A percentile compares a stretch with the other conserved stretches of the same genome.
Evolutionary conservation across 2,797 vertebrate species (phyloP).

Genomic region (Etheostoma perlongum): DNA sequence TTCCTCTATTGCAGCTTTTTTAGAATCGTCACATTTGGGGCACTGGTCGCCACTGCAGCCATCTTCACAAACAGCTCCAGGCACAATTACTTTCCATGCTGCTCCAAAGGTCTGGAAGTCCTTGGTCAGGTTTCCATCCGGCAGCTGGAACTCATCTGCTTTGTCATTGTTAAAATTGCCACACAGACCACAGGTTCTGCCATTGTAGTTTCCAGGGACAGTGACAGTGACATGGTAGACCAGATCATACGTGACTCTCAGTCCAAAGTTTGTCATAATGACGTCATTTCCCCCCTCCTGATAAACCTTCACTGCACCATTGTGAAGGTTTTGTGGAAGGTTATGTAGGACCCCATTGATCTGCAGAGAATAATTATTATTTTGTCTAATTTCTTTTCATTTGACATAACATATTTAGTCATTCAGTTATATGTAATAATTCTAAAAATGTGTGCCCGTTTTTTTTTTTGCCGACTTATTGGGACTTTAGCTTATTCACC

Average conservation of each 20-base stretch:
- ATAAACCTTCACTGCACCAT: slow-evolving; percentile 57
- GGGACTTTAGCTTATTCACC: too few relatives aligned
- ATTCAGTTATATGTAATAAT: not conserved
- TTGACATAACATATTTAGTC: not conserved
- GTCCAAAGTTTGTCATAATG: slow-evolving; percentile 66
- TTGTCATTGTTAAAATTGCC: slow-evolving; percentile 72
- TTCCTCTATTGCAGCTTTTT: slow-evolving; percentile 40
- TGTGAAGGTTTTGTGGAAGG: slow-evolving; percentile 68
- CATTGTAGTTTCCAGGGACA: slow-evolving; percentile 70
- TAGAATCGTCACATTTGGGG: slow-evolving; percentile 42
- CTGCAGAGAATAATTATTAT: slow-evolving; percentile 56
- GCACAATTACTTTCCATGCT: slow-evolving; percentile 58
- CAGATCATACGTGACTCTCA: slow-evolving; percentile 73
- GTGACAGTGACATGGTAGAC: slow-evolving; percentile 64
- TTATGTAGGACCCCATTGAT: slow-evolving; percentile 71
- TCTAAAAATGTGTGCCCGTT: not conserved
- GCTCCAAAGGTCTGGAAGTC: slow-evolving; percentile 60
- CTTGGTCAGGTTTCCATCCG: slow-evolving; percentile 69
- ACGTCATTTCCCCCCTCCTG: slow-evolving; percentile 40
- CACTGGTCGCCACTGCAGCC: slow-evolving; percentile 18
- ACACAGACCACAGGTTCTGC: slow-evolving; percentile 74
- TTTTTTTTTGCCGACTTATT: too few relatives aligned
- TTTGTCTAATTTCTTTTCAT: not conserved
- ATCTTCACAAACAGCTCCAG: slow-evolving; percentile 66
- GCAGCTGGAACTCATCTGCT: slow-evolving; percentile 73